These are phyloP conservation scores for Coelinius sp. DNA, from an alignment of 2,888 invertebrate species.

Conservation along the genomic window DNA sequence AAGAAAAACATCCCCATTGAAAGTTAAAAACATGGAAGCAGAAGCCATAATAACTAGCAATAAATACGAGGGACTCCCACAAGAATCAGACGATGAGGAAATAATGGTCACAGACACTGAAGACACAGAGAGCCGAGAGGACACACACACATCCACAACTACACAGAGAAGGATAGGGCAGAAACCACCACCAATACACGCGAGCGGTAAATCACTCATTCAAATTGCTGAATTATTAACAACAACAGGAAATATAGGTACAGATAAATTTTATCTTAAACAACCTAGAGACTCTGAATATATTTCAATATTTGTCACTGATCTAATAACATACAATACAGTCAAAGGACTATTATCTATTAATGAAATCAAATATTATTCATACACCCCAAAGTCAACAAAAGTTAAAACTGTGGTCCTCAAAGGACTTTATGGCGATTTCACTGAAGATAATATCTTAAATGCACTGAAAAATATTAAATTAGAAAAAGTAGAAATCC, in stretches of 20 bases:
- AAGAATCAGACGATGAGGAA: too few species aligned
- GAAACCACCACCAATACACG: too few species aligned
- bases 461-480: not conserved
- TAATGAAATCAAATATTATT: not conserved
- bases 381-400: slow-evolving; percentile 20
- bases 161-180: too few species aligned
- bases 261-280: not conserved
- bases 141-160: too few species aligned
- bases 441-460: not conserved
- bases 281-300: not conserved
- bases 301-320: not conserved
- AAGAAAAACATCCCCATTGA: too few species aligned
- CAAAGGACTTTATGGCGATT: slow-evolving; percentile 13
- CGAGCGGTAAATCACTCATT: too few species aligned
- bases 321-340: not conserved
- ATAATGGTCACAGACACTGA: too few species aligned
- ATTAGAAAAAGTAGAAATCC: not conserved
- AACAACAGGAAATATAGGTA: not conserved
- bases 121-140: too few species aligned
- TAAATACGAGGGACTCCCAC: too few species aligned
- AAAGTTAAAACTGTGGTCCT: slow-evolving; percentile 21
- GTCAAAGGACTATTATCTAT: not conserved
- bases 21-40: too few species aligned
- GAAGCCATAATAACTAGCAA: too few species aligned
- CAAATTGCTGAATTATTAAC: too few species aligned